phyloP scores from a whole-genome alignment of 2,797 vertebrate genomes.

The Hypotaenidia okinawae region DNA sequence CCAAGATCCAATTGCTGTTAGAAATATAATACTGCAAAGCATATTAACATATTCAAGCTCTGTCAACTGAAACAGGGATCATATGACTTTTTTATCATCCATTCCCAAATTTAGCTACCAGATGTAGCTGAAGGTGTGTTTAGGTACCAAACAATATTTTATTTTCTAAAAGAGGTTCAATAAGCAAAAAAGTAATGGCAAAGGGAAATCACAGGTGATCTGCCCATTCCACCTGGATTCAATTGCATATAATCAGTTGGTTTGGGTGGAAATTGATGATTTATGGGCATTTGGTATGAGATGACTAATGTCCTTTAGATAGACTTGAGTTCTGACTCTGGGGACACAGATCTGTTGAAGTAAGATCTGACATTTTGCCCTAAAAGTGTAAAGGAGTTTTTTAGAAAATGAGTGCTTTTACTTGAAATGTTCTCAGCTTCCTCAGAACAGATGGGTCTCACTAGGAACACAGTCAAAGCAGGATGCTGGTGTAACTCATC shows the following conservation, averaged over 20 bases:
- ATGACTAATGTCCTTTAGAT: background rate
- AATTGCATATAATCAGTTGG: conserved; percentile 4
- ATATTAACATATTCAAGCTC: background rate
- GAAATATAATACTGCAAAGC: background rate
- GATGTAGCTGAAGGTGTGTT: background rate
- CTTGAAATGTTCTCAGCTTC: conserved; percentile 36
- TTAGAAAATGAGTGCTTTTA: conserved; percentile 25
- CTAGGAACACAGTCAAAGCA: conserved; percentile 24
- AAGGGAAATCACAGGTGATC: background rate
- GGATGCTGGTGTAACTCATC: conserved; percentile 8
- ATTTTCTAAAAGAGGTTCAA: background rate
- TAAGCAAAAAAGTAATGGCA: background rate
- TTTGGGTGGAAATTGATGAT: conserved; percentile 4
- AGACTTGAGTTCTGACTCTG: conserved; percentile 17
- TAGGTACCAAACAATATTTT: background rate
- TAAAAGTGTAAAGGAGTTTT: conserved; percentile 32
- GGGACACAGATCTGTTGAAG: conserved; percentile 21
- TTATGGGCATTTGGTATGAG: background rate
- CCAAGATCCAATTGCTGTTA: background rate
- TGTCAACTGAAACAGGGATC: background rate
- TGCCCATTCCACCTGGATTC: conserved; percentile 1
- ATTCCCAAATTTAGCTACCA: background rate
- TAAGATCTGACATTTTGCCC: conserved; percentile 56
- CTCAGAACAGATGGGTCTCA: conserved; percentile 48
- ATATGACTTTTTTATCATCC: background rate